Evolutionary conservation across 2,888 invertebrate species (phyloP).

Genomic region (Rhaphigaster nebulosa): DNA sequence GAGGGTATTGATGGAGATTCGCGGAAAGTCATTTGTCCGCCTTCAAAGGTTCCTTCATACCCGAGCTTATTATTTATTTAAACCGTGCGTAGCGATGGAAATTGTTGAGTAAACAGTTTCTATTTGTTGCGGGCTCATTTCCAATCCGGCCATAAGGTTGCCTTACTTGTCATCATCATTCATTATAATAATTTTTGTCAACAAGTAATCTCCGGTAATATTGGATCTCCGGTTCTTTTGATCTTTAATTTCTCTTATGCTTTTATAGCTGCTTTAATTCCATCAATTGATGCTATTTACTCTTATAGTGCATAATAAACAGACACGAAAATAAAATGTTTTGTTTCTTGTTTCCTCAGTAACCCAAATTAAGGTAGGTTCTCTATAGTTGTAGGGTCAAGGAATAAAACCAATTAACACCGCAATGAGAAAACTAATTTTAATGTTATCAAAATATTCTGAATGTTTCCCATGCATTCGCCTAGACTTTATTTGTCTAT

Average conservation of each 20-base stretch:
- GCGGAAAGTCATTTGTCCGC: not conserved
- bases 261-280: not conserved
- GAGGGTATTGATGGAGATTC: not conserved
- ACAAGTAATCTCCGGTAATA: not conserved
- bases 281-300: not conserved
- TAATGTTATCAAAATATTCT: no score
- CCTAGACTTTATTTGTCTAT: no score
- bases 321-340: not conserved
- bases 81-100: not conserved
- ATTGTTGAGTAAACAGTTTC: not conserved
- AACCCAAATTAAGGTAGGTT: not conserved
- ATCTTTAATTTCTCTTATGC: not conserved
- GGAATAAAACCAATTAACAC: no score
- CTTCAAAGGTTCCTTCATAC: conserved; percentile 5
- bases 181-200: conserved; percentile 5
- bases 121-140: not conserved
- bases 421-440: no score
- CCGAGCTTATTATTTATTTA: not conserved
- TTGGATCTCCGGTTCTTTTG: not conserved
- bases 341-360: not conserved
- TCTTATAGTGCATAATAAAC: not conserved
- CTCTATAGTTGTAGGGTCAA: no score
- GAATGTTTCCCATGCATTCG: no score
- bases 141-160: not conserved
- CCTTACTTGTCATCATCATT: not conserved